Evolutionary conservation across 2,888 invertebrate species (phyloP).

Genomic region (Deilephila porcellus): DNA sequence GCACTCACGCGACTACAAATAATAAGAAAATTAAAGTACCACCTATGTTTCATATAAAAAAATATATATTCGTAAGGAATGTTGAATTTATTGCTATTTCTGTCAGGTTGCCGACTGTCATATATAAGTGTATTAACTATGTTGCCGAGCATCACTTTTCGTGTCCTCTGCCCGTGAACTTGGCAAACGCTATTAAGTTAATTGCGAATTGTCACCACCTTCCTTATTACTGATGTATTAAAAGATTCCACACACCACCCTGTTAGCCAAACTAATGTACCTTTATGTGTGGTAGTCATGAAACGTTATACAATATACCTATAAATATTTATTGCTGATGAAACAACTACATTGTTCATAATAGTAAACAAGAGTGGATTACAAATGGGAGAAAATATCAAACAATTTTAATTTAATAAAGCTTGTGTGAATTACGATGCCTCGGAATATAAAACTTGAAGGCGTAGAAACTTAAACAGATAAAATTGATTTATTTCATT

Average conservation of each 20-base stretch:
- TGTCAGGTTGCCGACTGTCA: background rate
- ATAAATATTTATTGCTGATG: slow-evolving; percentile 2
- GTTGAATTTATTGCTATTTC: background rate
- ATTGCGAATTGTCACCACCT: background rate
- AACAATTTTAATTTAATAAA: background rate
- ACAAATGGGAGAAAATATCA: background rate
- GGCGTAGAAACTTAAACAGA: too few species aligned
- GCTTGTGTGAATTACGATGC: background rate
- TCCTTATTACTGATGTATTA: background rate
- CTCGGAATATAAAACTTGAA: too few species aligned
- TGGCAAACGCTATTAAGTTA: slow-evolving; percentile 1
- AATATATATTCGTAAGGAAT: background rate
- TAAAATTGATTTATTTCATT: too few species aligned
- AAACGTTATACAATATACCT: background rate
- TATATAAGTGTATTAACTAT: too few species aligned
- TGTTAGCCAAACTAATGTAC: background rate
- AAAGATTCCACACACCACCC: background rate
- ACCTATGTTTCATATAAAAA: background rate
- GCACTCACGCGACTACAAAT: too few species aligned
- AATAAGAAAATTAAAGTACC: too few species aligned
- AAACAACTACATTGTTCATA: background rate
- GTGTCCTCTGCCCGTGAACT: slow-evolving; percentile 9
- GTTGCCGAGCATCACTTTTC: background rate
- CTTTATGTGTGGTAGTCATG: slow-evolving; percentile 4
- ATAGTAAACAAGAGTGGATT: background rate